Percentiles rank a stretch among this genome's conserved stretches.
Evolutionary conservation across 2,888 invertebrate genomes (phyloP).

Genomic region (Calameuta idolon): DNA sequence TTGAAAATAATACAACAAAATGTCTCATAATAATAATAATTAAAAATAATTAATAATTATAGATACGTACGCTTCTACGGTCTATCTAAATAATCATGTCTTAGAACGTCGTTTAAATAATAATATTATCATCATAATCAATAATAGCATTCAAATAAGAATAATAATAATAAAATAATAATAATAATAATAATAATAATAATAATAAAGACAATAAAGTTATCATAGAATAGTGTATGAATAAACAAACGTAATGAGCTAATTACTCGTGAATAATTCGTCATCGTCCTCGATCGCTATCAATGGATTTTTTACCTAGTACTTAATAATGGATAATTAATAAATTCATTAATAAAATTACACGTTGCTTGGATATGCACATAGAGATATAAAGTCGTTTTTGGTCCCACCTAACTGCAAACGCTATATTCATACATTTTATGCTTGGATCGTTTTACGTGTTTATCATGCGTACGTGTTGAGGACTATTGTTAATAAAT

Average conservation of each 20-base stretch:
- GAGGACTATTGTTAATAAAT: conserved; percentile 41
- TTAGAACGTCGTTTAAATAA: conserved; percentile 64
- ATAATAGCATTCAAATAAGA: conserved; percentile 34
- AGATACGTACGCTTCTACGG: conserved; percentile 63
- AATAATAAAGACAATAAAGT: conserved; percentile 39
- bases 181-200: conserved; percentile 48
- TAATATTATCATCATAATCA: conserved; percentile 53
- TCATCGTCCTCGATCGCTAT: conserved; percentile 59
- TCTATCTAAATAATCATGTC: conserved; percentile 64
- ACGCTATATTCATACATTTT: conserved; percentile 65
- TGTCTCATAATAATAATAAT: conserved; percentile 62
- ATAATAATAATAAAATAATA: conserved; percentile 46
- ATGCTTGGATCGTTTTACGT: conserved; percentile 14
- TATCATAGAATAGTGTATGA: conserved; percentile 63
- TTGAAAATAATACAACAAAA: conserved; percentile 68
- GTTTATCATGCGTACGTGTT: conserved; percentile 10
- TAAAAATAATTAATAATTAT: conserved; percentile 66
- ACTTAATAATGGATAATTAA: conserved; percentile 65
- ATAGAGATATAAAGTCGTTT: conserved; percentile 67
- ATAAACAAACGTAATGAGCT: conserved; percentile 66
- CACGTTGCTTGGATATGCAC: conserved; percentile 67
- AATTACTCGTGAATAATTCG: conserved; percentile 60
- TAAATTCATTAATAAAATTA: conserved; percentile 65
- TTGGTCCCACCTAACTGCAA: conserved; percentile 68
- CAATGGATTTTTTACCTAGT: conserved; percentile 57